A percentile compares a stretch with the other conserved stretches of the same genome.
phyloP scores from a whole-genome alignment of 2,888 invertebrate genomes.

The Liposcelis brunnea region DNA sequence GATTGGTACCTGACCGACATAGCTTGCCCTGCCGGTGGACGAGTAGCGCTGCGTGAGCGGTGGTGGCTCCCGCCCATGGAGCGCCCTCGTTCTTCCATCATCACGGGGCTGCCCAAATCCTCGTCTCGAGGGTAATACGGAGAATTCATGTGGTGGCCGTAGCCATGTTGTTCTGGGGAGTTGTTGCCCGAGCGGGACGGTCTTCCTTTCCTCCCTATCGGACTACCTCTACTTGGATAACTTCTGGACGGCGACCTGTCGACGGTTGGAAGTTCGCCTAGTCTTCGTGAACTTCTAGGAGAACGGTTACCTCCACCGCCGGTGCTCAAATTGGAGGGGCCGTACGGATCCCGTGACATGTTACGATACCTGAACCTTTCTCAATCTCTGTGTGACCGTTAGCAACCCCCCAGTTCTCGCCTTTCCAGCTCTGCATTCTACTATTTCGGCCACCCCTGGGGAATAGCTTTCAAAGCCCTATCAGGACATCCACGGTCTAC shows the following conservation, averaged over 20 bases:
- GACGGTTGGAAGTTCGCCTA: conserved; percentile 63
- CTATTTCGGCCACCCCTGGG: conserved; percentile 2
- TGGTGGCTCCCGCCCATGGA: conserved; percentile 47
- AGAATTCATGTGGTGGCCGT: conserved; percentile 22
- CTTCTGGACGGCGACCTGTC: conserved; percentile 76
- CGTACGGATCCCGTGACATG: conserved; percentile 45
- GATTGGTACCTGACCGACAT: conserved; percentile 44
- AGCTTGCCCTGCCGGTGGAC: conserved; percentile 34
- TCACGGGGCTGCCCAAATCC: conserved; percentile 70
- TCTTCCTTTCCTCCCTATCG: conserved; percentile 22
- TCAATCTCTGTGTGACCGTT: conserved; percentile 1
- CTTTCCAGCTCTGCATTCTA: background rate
- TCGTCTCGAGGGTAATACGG: conserved; percentile 43
- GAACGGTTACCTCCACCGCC: conserved; percentile 47
- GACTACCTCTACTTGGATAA: conserved; percentile 41
- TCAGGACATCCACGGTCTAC: background rate
- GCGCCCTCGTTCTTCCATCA: conserved; percentile 54
- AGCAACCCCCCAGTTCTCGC: conserved; percentile 15
- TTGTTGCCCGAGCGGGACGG: conserved; percentile 34
- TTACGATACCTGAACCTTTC: conserved; percentile 20
- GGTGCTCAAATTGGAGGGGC: conserved; percentile 29
- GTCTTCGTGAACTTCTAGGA: conserved; percentile 43
- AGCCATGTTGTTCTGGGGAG: conserved; percentile 34
- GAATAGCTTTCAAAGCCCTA: conserved; percentile 11
- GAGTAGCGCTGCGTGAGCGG: conserved; percentile 63